Evolutionary conservation across 1,140 invertebrate genomes (phyloP).

Genomic region (Bursaphelenchus mucronatus): DNA sequence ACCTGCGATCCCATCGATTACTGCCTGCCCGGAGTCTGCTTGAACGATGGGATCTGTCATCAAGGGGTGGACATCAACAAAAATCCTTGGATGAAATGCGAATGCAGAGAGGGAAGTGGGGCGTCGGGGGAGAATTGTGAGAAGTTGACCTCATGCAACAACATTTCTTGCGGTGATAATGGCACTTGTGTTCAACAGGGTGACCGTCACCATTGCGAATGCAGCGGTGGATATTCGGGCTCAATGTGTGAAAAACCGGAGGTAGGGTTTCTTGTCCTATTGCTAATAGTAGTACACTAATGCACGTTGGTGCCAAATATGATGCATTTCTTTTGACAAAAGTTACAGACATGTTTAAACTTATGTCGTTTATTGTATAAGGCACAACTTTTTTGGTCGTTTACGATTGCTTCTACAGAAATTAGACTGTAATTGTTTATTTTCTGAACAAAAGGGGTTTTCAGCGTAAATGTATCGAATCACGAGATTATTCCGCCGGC

Average conservation of each 20-base stretch:
- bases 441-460: no score
- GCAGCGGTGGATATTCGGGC: neutral
- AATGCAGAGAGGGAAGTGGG: neutral
- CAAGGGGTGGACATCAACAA: neutral
- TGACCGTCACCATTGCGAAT: constrained; percentile 5
- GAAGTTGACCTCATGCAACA: neutral
- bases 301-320: neutral
- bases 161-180: neutral
- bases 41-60: constrained; percentile 14
- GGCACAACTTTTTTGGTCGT: no score
- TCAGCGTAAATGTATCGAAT: no score
- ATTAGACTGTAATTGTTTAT: no score
- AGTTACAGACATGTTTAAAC: no score
- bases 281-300: no score
- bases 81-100: constrained; percentile 3
- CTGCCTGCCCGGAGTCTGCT: constrained; percentile 9
- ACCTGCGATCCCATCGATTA: constrained; percentile 3
- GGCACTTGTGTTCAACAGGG: constrained; percentile 1
- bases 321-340: neutral
- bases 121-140: neutral
- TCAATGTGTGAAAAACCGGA: neutral
- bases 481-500: no score
- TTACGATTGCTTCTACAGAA: no score
- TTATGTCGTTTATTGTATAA: no score
- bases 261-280: no score